Conservation (phyloP, 2,113 vertebrate genomes). For the Emydocephalus ijimae region DNA sequence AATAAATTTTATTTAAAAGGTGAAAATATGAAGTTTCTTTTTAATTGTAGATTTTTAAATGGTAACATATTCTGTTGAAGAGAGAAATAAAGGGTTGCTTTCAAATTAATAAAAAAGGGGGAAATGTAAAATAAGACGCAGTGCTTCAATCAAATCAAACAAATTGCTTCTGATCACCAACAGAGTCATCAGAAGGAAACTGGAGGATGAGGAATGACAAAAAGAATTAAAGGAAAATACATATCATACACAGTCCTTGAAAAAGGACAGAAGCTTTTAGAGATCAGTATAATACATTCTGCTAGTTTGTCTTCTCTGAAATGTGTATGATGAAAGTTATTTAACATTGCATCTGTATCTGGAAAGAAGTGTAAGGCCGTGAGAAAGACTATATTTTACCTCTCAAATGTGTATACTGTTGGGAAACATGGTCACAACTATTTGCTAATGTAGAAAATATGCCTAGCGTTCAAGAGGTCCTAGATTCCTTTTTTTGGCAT, state of each 20-base stretch:
- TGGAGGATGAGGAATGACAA: background rate
- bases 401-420: background rate
- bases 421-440: background rate
- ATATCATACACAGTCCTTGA: background rate
- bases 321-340: background rate
- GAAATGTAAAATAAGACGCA: background rate
- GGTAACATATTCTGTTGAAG: background rate
- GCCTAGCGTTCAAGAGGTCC: background rate
- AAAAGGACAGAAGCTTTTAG: background rate
- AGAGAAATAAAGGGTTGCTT: background rate
- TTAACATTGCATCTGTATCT: background rate
- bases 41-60: background rate
- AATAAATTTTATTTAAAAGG: background rate
- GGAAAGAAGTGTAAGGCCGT: background rate
- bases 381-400: background rate
- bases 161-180: background rate
- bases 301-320: background rate
- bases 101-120: background rate
- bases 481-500: background rate
- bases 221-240: background rate
- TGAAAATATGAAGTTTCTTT: background rate
- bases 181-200: background rate
- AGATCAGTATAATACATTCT: background rate
- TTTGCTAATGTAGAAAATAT: background rate
- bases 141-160: background rate